Conservation (phyloP, 2,888 invertebrate genomes). For the Corbicula japonica region DNA sequence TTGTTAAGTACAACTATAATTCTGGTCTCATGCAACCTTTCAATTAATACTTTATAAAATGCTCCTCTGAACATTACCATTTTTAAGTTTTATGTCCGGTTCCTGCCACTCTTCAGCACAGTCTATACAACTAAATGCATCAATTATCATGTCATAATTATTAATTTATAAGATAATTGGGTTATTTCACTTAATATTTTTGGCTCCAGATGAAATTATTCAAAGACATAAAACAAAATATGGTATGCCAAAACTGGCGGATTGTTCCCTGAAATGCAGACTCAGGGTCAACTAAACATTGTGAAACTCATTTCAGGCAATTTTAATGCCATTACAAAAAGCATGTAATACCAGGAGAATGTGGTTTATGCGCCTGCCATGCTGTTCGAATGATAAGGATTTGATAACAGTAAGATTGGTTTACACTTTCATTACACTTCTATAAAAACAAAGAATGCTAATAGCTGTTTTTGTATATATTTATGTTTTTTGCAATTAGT, state of each 20-base stretch:
- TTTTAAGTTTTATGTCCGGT: background rate
- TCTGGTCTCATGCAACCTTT: too few relatives aligned
- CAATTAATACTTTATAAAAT: too few relatives aligned
- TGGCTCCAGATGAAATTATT: constrained; percentile 21
- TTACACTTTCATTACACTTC: background rate
- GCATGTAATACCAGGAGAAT: constrained; percentile 7
- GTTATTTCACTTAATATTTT: constrained; percentile 5
- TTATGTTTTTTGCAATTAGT: background rate
- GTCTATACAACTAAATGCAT: background rate
- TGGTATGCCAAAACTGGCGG: constrained; percentile 15
- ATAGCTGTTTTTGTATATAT: background rate
- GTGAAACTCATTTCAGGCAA: constrained; percentile 8
- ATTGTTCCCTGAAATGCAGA: background rate
- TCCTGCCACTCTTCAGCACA: background rate
- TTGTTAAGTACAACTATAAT: too few relatives aligned
- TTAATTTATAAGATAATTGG: constrained; percentile 5
- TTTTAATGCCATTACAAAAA: constrained; percentile 20
- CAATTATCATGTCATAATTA: background rate
- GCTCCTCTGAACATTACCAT: background rate
- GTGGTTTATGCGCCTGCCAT: constrained; percentile 12
- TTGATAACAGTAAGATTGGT: background rate
- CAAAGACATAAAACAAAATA: constrained; percentile 15
- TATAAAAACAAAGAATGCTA: background rate
- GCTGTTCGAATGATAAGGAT: background rate
- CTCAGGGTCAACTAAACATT: constrained; percentile 13